Conservation (phyloP, 2,113 vertebrate genomes). For the Oreochromis spilurus region DNA sequence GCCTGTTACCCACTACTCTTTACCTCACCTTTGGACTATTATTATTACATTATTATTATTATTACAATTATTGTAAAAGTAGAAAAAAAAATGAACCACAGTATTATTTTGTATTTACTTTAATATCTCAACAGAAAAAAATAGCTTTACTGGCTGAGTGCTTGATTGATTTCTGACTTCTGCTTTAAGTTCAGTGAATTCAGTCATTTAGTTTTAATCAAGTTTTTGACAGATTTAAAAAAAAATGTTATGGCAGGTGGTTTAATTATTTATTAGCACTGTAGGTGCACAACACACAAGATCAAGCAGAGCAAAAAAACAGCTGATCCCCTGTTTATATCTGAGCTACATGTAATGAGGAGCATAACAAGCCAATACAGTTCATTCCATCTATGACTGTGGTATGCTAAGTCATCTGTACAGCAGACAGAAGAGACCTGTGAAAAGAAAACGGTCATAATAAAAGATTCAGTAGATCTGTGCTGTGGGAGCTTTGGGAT, state of each 20-base stretch:
- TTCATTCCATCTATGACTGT: not conserved
- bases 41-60: no score
- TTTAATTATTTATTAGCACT: not conserved
- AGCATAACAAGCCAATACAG: not conserved
- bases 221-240: not conserved
- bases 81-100: not conserved
- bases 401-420: not conserved
- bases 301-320: not conserved
- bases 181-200: not conserved
- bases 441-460: not conserved
- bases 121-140: not conserved
- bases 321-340: not conserved
- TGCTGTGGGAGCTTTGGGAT: not conserved
- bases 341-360: not conserved
- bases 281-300: not conserved
- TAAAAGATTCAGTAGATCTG: constrained; percentile 32
- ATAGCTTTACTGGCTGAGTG: not conserved
- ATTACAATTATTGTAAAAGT: not conserved
- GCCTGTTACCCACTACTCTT: no score
- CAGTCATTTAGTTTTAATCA: not conserved
- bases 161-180: not conserved
- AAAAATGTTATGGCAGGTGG: not conserved
- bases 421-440: not conserved
- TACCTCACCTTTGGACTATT: no score
- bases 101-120: not conserved